phyloP scores from a whole-genome alignment of 2,797 vertebrate species.

The Graptemys geographica region DNA sequence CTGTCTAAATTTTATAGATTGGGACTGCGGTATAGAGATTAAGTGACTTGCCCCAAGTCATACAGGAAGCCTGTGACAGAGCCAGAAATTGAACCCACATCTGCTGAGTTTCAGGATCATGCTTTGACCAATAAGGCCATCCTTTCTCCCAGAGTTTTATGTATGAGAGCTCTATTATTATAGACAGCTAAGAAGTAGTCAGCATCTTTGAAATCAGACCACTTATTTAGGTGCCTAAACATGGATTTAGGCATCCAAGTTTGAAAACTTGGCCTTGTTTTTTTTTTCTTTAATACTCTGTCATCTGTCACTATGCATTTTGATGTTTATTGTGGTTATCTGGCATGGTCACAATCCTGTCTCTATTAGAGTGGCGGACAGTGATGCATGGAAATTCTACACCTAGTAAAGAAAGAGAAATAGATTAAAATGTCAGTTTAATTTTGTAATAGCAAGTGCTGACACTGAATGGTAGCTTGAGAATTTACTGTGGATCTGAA shows the following conservation, averaged over 20 bases:
- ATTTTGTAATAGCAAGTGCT: conserved; percentile 1
- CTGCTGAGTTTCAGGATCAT: neutral
- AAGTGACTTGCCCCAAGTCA: neutral
- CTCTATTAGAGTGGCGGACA: neutral
- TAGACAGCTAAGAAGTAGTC: neutral
- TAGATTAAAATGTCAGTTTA: conserved; percentile 39
- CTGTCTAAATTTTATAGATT: neutral
- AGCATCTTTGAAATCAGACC: neutral
- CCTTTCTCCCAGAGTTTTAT: neutral
- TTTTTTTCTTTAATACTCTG: conserved; percentile 15
- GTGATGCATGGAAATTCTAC: neutral
- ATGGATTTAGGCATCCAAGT: neutral
- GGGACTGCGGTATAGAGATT: neutral
- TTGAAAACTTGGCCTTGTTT: conserved; percentile 24
- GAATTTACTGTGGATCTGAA: conserved; percentile 43
- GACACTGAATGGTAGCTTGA: conserved; percentile 23
- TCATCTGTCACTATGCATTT: neutral
- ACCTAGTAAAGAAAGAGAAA: conserved; percentile 7
- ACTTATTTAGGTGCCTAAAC: conserved; percentile 6
- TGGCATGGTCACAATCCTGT: neutral
- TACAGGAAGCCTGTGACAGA: neutral
- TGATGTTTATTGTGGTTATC: neutral
- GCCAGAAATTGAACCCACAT: fast-evolving
- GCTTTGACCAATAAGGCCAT: neutral
- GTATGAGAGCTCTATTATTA: neutral